Evolutionary conservation across 1,140 invertebrate genomes (phyloP), one percentile per base, ranked within the genome.

Genomic region (Gonioctena quinquepunctata): DNA sequence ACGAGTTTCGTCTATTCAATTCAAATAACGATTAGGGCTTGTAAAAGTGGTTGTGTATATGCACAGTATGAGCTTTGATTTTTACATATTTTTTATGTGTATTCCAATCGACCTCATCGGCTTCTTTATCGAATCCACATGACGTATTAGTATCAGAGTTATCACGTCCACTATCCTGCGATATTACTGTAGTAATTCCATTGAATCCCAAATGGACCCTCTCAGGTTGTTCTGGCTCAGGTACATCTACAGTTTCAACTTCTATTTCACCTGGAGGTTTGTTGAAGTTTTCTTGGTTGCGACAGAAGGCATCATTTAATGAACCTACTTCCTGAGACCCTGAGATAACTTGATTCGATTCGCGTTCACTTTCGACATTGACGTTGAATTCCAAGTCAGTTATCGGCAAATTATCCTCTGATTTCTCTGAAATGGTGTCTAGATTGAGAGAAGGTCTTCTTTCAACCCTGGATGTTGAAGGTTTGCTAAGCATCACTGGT

Each of bases 21-120:
- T n/a, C n/a, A n/a, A n/a, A n/a, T n/a, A n/a, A n/a, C 33, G 6
- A 42, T 18, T 54, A 11, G 19, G 52, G 11, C 16, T 62, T 52
- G 27, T 68, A 68, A 68, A 68, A 68, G 27, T 68, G 59, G 61
- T 68, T 68, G 33, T 42, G 33, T n/a, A 68, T 62, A 28, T 68
- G 25, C 19, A 68, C 66, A 61, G 33, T 59, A 52, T 61, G 59
- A 49, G 57, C 66, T 23, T 48, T 61, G 26, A 68, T 54, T 23
- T 68, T 62, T 52, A 68, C 16, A 68, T 61, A 23, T 48, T 68
- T 59, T 61, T 61, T 25, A n/a, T 42, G 16, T 21, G 11, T 25
- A 18, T 13, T 7, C 5, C 8, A 16, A 16, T 27, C 22, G 13
- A 5, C n/a, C 27, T 27, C 13, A 54, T 16, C 8, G 16, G 11